Evolutionary conservation across 1,140 invertebrate genomes (phyloP), one percentile per base, ranked within the genome.

Genomic region (Drosophila albomicans): DNA sequence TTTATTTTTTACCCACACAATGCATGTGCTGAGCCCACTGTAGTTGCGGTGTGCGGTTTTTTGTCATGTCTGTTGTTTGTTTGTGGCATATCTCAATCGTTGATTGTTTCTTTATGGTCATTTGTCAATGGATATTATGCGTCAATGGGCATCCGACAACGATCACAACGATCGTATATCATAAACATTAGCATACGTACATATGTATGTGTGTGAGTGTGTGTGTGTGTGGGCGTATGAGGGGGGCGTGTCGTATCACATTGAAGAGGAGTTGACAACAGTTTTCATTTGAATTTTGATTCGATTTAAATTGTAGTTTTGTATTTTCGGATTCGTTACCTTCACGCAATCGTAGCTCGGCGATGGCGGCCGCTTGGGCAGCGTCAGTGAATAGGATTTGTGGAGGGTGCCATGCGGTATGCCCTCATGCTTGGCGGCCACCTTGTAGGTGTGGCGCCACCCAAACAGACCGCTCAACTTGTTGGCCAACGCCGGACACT

Each of bases 401-500:
- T 93, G 92, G 11, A 92, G 82, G 52, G 64, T 87, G 28, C 94
- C 93, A 8, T 94, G 94, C 32, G 94, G 92, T 56, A 96, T 94
- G 76, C 94, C 94, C 89, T 95, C 94, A 81, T 96, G 96, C 68
- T 95, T 93, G 81, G 96, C 95, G 81, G 96, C 94, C 68, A 96
- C 95, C 56, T 96, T 95, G 91, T 96, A 96, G 38, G 95, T 96
- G 85, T 96, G 95, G 71, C 95, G 93, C 95, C 96, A 96, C 43
- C 95, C 95, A 77, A 96, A 96, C 48, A 96, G 91, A 58, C 95
- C 94, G 78, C 95, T 94, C 68, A 96, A 79, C 92, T 96, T 96
- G 82, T 96, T 95, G 6, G 95, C 95, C 71, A 96, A 94, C 73
- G 94, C 94, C 49, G 94, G 93, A 86, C 95, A 95, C 78, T 93